Percentiles rank a stretch among this genome's conserved stretches.
These are phyloP conservation scores for Meloidogyne chitwoodi DNA, from an alignment of 1,140 invertebrate genomes.

Conservation along the genomic window DNA sequence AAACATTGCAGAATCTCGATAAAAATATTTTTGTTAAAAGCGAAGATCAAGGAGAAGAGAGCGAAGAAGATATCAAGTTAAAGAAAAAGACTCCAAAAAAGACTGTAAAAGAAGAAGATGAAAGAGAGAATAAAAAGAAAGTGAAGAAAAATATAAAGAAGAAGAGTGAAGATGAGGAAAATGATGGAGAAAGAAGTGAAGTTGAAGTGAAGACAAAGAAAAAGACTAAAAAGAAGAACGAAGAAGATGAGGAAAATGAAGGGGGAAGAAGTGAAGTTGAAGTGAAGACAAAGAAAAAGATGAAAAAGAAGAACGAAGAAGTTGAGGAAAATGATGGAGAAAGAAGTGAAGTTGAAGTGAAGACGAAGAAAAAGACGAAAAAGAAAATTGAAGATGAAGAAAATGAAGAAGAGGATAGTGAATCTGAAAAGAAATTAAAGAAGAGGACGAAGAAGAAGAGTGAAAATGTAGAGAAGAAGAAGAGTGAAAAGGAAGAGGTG, in stretches of 20 bases:
- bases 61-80: background rate
- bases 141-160: background rate
- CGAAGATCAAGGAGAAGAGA: background rate
- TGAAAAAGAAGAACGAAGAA: background rate
- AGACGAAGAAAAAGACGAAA: background rate
- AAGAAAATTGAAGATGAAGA: background rate
- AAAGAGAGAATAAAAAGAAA: background rate
- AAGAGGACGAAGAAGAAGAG: background rate
- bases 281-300: background rate
- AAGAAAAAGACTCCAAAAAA: background rate
- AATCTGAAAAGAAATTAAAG: background rate
- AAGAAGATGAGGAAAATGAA: background rate
- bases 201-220: background rate
- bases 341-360: background rate
- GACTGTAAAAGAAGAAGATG: background rate
- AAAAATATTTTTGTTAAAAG: background rate
- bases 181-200: background rate
- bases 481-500: too few relatives aligned
- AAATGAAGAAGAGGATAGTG: background rate
- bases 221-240: too few relatives aligned
- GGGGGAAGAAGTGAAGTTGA: too few relatives aligned
- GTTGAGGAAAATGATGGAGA: background rate
- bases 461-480: background rate
- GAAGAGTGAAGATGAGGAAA: background rate
- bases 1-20: background rate